Evolutionary conservation across 1,140 invertebrate species (phyloP).

Genomic region (Drosophila tristis): DNA sequence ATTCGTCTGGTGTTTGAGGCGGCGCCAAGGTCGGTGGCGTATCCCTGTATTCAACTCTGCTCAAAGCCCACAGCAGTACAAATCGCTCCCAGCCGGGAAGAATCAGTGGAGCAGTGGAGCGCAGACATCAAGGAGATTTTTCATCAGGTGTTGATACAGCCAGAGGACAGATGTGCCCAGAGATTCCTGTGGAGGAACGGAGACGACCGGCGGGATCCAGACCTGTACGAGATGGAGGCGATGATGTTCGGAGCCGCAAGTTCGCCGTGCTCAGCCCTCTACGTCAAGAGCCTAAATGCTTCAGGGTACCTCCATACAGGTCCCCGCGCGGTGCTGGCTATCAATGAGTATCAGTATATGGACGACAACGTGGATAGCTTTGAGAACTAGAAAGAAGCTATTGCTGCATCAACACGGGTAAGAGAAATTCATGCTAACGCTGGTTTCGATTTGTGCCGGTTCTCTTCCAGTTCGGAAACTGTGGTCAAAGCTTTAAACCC

Average conservation of each 20-base stretch:
- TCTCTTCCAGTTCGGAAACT: not conserved
- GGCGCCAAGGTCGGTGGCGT: not conserved
- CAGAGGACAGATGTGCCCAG: too few relatives aligned
- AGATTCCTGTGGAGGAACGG: too few relatives aligned
- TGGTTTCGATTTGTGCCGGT: constrained; percentile 6
- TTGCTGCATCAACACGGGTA: too few relatives aligned
- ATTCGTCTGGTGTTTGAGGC: constrained; percentile 7
- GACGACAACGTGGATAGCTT: constrained; percentile 6
- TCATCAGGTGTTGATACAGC: too few relatives aligned
- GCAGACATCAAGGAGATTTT: too few relatives aligned
- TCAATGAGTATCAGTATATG: constrained; percentile 23
- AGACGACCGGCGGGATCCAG: too few relatives aligned
- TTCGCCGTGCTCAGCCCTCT: not conserved
- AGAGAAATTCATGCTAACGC: constrained; percentile 2
- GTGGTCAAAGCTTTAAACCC: not conserved
- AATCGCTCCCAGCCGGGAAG: too few relatives aligned
- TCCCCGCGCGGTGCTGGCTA: not conserved
- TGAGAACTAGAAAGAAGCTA: too few relatives aligned
- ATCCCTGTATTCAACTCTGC: not conserved
- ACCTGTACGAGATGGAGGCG: not conserved
- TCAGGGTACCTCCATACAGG: not conserved
- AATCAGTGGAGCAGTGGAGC: too few relatives aligned
- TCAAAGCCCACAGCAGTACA: too few relatives aligned
- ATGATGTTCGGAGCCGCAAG: not conserved
- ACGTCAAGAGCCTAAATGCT: not conserved